Evolutionary conservation across 2,113 vertebrate species (phyloP).

Genomic region (Plectropomus leopardus): DNA sequence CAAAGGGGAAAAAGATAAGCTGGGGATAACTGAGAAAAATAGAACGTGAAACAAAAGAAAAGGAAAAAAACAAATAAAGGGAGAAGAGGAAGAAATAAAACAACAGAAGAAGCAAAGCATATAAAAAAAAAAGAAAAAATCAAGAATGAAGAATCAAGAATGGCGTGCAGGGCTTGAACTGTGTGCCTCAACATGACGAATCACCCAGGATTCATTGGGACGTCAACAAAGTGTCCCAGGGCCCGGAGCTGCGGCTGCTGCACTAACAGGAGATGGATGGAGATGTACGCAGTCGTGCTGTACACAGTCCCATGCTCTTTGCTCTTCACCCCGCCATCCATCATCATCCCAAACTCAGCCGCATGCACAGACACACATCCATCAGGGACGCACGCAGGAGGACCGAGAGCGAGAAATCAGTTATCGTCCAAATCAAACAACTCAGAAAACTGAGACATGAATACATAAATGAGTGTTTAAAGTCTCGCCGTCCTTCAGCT

Average conservation of each 20-base stretch:
- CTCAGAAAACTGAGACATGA: constrained; percentile 40
- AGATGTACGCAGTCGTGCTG: constrained; percentile 58
- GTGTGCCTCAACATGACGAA: constrained; percentile 61
- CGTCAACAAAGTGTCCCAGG: constrained; percentile 64
- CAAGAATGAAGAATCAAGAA: constrained; percentile 24
- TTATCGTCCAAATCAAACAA: constrained; percentile 41
- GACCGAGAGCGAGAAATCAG: constrained; percentile 51
- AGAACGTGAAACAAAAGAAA: neutral
- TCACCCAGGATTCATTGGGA: constrained; percentile 72
- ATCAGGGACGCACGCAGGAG: constrained; percentile 53
- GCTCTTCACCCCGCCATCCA: constrained; percentile 65
- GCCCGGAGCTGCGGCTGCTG: constrained; percentile 57
- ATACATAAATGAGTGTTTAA: constrained; percentile 43
- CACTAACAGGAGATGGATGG: constrained; percentile 72
- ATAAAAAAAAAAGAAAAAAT: constrained; percentile 29
- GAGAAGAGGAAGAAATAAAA: neutral
- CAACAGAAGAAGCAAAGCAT: neutral
- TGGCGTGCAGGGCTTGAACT: constrained; percentile 40
- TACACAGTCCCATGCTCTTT: constrained; percentile 63
- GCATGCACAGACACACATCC: constrained; percentile 51
- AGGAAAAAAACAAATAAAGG: neutral
- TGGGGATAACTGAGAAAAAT: neutral
- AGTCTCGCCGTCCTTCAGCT: neutral
- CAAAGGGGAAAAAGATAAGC: too few species aligned
- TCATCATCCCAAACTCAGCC: constrained; percentile 60